Conservation (phyloP, 2,797 vertebrate species). For the Vireo griseus region DNA sequence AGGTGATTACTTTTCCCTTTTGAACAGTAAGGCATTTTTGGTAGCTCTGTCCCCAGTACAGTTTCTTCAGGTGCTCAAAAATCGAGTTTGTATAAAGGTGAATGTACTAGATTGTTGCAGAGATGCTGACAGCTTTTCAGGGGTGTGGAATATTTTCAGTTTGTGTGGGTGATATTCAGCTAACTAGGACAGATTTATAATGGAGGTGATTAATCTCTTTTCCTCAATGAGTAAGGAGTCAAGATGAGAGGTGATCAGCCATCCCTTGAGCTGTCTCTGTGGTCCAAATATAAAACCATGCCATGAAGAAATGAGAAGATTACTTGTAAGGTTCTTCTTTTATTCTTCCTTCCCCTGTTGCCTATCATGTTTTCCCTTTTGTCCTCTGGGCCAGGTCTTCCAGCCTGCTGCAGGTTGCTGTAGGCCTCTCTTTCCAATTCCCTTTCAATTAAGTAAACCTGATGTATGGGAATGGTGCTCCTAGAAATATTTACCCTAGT, state of each 20-base stretch:
- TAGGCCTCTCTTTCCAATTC: not conserved
- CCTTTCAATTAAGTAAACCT: not conserved
- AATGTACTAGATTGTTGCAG: not conserved
- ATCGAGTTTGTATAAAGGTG: not conserved
- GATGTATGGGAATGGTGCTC: not conserved
- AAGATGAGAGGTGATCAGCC: not conserved
- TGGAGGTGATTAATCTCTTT: not conserved
- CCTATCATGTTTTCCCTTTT: fast-evolving
- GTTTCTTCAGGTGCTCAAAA: conserved; percentile 4
- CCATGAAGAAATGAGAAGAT: not conserved
- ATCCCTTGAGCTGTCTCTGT: not conserved
- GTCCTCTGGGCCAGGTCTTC: not conserved
- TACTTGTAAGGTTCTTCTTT: not conserved
- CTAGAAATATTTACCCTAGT: not conserved
- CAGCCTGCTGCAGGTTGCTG: not conserved
- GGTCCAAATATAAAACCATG: not conserved
- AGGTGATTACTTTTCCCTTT: not conserved
- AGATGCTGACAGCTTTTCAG: not conserved
- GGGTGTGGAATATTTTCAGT: not conserved
- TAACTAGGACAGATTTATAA: not conserved
- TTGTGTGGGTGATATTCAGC: not conserved
- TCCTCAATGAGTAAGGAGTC: not conserved
- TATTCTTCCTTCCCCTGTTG: not conserved
- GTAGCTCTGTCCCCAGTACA: not conserved
- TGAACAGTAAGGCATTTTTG: not conserved